phyloP scores from a whole-genome alignment of 2,888 invertebrate species.

The Eilema caniola region DNA sequence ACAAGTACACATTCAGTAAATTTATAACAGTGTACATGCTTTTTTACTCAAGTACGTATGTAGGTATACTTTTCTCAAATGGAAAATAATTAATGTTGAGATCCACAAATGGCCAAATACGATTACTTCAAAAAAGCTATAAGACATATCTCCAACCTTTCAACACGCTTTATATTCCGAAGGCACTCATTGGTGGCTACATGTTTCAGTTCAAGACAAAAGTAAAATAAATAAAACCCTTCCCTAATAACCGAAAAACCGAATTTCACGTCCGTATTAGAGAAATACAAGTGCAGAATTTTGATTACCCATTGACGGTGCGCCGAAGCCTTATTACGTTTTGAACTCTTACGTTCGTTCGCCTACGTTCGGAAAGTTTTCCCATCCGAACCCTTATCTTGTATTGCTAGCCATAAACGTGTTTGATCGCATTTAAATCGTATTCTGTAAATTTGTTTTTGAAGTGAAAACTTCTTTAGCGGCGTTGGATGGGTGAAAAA shows the following conservation, averaged over 20 bases:
- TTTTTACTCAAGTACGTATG: too few relatives aligned
- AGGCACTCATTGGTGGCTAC: neutral
- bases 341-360: conserved; percentile 7
- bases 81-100: neutral
- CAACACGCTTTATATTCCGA: neutral
- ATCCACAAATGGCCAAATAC: neutral
- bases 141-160: neutral
- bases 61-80: neutral
- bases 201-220: neutral
- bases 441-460: neutral
- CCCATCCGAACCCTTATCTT: conserved; percentile 12
- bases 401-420: conserved; percentile 1
- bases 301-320: conserved; percentile 36
- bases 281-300: conserved; percentile 41
- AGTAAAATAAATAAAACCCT: conserved; percentile 6
- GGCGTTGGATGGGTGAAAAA: too few relatives aligned
- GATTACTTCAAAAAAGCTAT: neutral
- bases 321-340: conserved; percentile 23
- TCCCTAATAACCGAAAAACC: conserved; percentile 18
- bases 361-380: conserved; percentile 23
- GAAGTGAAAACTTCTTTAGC: too few relatives aligned
- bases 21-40: too few relatives aligned
- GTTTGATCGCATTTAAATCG: neutral
- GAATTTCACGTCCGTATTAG: conserved; percentile 36
- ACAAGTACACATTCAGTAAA: too few relatives aligned